Percentiles rank a stretch among this genome's conserved stretches.
These are phyloP conservation scores for Eudasyphora cyanicolor DNA, from an alignment of 2,888 invertebrate species.

Conservation along the genomic window DNA sequence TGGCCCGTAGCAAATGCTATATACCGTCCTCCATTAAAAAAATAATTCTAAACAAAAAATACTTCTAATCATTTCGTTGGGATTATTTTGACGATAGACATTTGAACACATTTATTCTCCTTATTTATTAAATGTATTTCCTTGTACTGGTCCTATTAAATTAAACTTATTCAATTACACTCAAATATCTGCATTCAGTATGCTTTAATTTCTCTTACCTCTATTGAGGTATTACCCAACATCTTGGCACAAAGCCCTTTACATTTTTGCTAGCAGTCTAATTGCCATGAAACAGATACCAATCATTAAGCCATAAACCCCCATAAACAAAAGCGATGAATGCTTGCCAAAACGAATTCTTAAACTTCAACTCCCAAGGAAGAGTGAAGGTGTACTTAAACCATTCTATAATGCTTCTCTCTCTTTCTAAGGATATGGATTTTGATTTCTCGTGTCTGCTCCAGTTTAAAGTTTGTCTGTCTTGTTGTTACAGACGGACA, in stretches of 20 bases:
- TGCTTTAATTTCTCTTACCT: too few relatives aligned
- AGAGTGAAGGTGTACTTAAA: neutral
- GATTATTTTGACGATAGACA: too few relatives aligned
- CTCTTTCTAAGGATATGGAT: neutral
- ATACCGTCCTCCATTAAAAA: too few relatives aligned
- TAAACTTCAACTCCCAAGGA: neutral
- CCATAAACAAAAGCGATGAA: constrained; percentile 10
- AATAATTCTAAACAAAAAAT: too few relatives aligned
- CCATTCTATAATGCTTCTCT: neutral
- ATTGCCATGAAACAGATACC: constrained; percentile 14
- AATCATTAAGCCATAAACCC: constrained; percentile 17
- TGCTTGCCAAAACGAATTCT: neutral
- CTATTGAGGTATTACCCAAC: too few relatives aligned
- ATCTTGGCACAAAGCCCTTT: neutral
- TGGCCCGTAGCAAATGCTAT: too few relatives aligned
- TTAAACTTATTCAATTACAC: too few relatives aligned
- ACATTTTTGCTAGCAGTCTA: neutral
- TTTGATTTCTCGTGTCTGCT: constrained; percentile 22
- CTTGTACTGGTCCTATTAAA: too few relatives aligned
- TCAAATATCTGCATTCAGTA: too few relatives aligned
- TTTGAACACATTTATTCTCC: too few relatives aligned
- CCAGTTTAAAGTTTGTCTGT: constrained; percentile 4
- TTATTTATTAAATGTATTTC: too few relatives aligned
- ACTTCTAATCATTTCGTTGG: too few relatives aligned
- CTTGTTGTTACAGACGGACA: neutral